These are phyloP conservation scores for Neosalanx taihuensis DNA, from an alignment of 2,797 vertebrate genomes.

Conservation along the genomic window DNA sequence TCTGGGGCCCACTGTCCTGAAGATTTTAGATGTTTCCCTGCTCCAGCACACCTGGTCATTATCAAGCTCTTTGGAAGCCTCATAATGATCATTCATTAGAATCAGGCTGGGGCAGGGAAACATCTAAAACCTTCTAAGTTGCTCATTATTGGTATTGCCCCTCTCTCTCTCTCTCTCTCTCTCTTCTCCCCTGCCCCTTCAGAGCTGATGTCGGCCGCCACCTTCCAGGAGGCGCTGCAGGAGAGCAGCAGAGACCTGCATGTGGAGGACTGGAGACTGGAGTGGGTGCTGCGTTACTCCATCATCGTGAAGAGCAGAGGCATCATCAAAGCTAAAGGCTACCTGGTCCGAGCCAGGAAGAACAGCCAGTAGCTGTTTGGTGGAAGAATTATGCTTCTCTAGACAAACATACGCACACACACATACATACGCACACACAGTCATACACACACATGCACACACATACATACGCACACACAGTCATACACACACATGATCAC, in stretches of 20 bases:
- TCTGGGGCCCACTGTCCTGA: too few relatives aligned
- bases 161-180: not conserved
- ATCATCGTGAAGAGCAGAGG: conserved; percentile 97
- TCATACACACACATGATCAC: not conserved
- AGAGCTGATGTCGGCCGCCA: conserved; percentile 90
- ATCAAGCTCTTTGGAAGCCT: too few relatives aligned
- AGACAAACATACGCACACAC: conserved; percentile 18
- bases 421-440: not conserved
- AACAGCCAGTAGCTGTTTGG: conserved; percentile 60
- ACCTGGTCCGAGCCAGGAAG: conserved; percentile 90
- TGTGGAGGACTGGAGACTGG: conserved; percentile 82
- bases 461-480: not conserved
- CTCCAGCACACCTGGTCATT: too few relatives aligned
- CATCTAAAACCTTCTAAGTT: too few relatives aligned
- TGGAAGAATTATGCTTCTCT: conserved; percentile 52
- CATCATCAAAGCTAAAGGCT: conserved; percentile 98
- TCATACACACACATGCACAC: conserved; percentile 2
- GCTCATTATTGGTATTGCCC: too few relatives aligned
- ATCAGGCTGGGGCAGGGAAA: too few relatives aligned
- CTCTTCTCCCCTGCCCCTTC: conserved; percentile 16
- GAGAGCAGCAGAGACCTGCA: conserved; percentile 78
- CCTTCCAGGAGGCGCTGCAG: conserved; percentile 85
- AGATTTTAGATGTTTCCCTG: too few relatives aligned
- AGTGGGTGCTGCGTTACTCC: conserved; percentile 97
- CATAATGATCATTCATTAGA: too few relatives aligned